Conservation (phyloP, 2,113 vertebrate species). For the Psephotus haematonotus region DNA sequence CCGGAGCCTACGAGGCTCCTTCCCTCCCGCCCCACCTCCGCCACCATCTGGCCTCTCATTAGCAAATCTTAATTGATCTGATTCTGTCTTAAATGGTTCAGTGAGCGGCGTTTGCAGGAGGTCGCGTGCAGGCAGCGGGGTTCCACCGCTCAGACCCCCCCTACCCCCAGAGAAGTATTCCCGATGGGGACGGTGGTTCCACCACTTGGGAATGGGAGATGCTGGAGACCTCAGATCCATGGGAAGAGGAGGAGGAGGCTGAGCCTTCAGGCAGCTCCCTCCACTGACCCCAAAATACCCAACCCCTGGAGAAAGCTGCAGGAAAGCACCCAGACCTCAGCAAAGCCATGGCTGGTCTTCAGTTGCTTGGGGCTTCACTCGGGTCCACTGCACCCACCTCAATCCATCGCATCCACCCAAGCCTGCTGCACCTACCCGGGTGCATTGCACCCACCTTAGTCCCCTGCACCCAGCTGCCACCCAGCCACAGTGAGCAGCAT, state of each 20-base stretch:
- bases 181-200: fast-evolving
- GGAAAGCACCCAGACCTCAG: not conserved
- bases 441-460: not conserved
- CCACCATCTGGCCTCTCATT: constrained; percentile 21
- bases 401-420: not conserved
- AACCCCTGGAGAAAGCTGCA: not conserved
- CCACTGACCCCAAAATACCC: fast-evolving
- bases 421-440: not conserved
- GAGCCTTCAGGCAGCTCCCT: not conserved
- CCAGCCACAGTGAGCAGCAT: not conserved
- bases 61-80: constrained; percentile 51
- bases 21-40: not conserved
- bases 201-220: not conserved
- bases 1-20: not conserved
- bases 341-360: not conserved
- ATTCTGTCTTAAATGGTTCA: constrained; percentile 51
- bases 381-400: not conserved
- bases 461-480: not conserved
- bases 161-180: not conserved
- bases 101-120: not conserved
- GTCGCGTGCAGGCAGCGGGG: not conserved
- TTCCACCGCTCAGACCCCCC: not conserved
- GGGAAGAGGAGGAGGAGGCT: not conserved
- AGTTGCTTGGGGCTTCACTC: not conserved
- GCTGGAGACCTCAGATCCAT: not conserved